phyloP scores from a whole-genome alignment of 2,113 vertebrate species.

The Austrofundulus limnaeus region DNA sequence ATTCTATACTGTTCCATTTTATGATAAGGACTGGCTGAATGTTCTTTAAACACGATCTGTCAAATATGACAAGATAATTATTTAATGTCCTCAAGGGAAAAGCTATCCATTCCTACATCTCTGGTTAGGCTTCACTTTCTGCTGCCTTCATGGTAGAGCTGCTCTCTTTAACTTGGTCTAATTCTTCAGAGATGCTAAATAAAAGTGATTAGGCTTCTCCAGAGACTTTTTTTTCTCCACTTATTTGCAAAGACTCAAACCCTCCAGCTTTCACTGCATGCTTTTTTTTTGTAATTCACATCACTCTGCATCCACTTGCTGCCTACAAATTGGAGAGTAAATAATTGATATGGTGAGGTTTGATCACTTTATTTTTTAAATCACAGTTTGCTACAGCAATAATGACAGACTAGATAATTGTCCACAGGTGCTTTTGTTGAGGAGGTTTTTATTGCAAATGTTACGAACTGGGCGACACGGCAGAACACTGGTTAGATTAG shows the following conservation, averaged over 20 bases:
- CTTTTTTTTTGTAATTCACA: conserved; percentile 15
- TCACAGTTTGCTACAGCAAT: conserved; percentile 24
- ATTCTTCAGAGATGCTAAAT: conserved; percentile 59
- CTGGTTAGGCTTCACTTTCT: conserved; percentile 25
- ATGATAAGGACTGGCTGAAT: conserved; percentile 1
- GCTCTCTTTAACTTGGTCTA: conserved; percentile 62
- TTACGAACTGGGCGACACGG: background rate
- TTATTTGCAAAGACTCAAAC: conserved; percentile 39
- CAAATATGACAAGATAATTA: conserved; percentile 62
- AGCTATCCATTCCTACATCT: conserved; percentile 56
- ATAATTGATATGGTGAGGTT: conserved; percentile 12
- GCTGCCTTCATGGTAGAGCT: conserved; percentile 4
- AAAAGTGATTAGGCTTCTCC: conserved; percentile 56
- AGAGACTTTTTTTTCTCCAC: conserved; percentile 11
- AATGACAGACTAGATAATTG: conserved; percentile 18
- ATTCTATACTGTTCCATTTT: background rate
- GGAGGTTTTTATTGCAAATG: background rate
- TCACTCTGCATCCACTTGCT: background rate
- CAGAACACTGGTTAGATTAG: no score
- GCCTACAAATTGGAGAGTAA: conserved; percentile 18
- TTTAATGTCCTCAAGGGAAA: conserved; percentile 67
- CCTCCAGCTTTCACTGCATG: conserved; percentile 10
- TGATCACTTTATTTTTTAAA: conserved; percentile 17
- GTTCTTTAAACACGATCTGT: conserved; percentile 49
- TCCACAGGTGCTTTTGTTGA: background rate